A percentile compares a stretch with the other conserved stretches of the same genome.
phyloP scores from a whole-genome alignment of 2,797 vertebrate species.

The Coranthus polyacanthus region DNA sequence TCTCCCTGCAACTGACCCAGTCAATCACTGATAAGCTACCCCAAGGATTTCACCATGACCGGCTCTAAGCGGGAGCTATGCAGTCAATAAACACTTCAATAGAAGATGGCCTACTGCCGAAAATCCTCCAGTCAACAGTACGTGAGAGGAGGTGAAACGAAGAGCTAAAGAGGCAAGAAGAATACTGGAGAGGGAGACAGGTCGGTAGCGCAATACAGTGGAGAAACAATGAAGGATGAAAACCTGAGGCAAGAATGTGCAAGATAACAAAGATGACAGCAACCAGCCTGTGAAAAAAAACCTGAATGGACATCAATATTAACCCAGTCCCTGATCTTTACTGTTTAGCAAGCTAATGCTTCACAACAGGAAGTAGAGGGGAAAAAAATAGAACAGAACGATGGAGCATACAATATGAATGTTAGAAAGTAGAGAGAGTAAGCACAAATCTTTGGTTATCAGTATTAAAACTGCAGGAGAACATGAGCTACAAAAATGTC shows the following conservation, averaged over 20 bases:
- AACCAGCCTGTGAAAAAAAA: not conserved
- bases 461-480: not conserved
- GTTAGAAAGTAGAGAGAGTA: not conserved
- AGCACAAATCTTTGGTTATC: not conserved
- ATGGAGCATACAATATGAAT: not conserved
- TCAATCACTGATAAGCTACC: constrained; percentile 53
- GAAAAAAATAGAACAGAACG: no score
- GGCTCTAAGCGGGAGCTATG: constrained; percentile 24
- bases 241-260: not conserved
- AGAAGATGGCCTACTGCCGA: constrained; percentile 36
- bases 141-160: constrained; percentile 2
- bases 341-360: not conserved
- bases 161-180: constrained; percentile 2
- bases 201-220: not conserved
- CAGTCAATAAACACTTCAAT: constrained; percentile 62
- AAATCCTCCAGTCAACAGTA: constrained; percentile 11
- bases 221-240: not conserved
- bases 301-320: not conserved
- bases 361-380: not conserved
- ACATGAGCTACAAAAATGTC: not conserved
- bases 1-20: constrained; percentile 36
- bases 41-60: constrained; percentile 36
- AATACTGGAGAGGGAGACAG: constrained; percentile 6
- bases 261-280: not conserved
- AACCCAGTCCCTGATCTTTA: not conserved